Percentiles rank a stretch among this genome's conserved stretches.
Evolutionary conservation across 2,797 vertebrate genomes (phyloP).

Genomic region (Lophotriccus pileatus): DNA sequence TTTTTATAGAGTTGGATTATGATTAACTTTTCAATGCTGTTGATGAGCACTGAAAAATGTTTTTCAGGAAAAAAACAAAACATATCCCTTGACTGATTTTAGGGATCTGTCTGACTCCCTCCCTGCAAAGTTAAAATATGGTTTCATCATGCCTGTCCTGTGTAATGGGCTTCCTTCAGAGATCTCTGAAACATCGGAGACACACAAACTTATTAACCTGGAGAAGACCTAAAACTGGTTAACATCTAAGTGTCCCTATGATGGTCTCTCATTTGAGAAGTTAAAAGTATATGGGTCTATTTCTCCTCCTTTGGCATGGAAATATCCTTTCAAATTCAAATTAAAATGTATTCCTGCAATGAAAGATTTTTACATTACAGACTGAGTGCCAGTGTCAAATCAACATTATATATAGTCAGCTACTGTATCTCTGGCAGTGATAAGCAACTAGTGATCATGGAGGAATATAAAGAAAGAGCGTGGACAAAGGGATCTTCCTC

Average conservation of each 20-base stretch:
- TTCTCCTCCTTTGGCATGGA: not conserved
- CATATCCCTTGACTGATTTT: not conserved
- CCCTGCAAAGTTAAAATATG: not conserved
- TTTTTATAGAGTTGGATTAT: not conserved
- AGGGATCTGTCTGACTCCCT: not conserved
- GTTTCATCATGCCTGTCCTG: not conserved
- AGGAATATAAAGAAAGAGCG: not conserved
- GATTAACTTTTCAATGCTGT: not conserved
- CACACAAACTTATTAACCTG: not conserved
- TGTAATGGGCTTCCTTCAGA: not conserved
- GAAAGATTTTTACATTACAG: not conserved
- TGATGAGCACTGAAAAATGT: not conserved
- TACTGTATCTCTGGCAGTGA: not conserved
- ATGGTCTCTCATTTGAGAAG: not conserved
- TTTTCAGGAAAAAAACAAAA: not conserved
- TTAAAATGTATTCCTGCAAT: not conserved
- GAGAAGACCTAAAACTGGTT: not conserved
- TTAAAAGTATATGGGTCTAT: not conserved
- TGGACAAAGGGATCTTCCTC: not conserved
- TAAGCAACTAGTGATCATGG: not conserved
- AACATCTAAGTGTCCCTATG: fast-evolving
- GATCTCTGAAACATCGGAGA: not conserved
- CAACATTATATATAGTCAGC: not conserved
- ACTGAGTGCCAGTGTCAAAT: not conserved
- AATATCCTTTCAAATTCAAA: not conserved